Conservation (phyloP, 2,797 vertebrate genomes). For the Rhynchonycteris naso region DNA sequence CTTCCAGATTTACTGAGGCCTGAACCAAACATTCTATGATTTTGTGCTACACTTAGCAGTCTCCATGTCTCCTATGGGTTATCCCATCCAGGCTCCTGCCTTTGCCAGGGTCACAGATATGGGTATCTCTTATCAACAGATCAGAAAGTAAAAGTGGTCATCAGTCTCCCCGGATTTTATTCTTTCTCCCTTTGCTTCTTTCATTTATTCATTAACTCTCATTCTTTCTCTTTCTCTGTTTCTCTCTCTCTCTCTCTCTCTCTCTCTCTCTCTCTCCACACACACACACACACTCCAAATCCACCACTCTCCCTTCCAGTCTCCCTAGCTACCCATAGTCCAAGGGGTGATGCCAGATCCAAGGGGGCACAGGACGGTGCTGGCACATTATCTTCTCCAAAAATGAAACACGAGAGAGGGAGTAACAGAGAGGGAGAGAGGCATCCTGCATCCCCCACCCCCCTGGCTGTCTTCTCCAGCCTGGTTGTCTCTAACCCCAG, state of each 20-base stretch:
- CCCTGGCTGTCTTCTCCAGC: not conserved
- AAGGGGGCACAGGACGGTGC: not conserved
- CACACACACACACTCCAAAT: not conserved
- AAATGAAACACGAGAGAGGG: constrained; percentile 29
- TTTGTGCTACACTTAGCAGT: not conserved
- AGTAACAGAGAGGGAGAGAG: not conserved
- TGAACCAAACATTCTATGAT: not conserved
- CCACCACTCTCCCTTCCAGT: not conserved
- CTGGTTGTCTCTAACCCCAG: constrained; percentile 71
- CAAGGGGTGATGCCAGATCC: not conserved
- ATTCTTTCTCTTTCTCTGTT: accelerated
- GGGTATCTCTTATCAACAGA: not conserved
- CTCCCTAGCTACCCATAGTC: not conserved
- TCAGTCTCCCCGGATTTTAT: not conserved
- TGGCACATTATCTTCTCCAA: not conserved
- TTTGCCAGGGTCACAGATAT: not conserved
- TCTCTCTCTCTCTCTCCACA: no score
- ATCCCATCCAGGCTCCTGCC: not conserved
- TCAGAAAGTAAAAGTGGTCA: not conserved
- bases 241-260: no score
- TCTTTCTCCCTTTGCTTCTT: not conserved
- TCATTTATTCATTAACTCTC: not conserved
- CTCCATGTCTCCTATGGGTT: not conserved
- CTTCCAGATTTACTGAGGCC: not conserved
- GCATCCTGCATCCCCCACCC: no score